A percentile compares a stretch with the other conserved stretches of the same genome.
phyloP scores from a whole-genome alignment of 2,888 invertebrate genomes.

The Galeruca laticollis region DNA sequence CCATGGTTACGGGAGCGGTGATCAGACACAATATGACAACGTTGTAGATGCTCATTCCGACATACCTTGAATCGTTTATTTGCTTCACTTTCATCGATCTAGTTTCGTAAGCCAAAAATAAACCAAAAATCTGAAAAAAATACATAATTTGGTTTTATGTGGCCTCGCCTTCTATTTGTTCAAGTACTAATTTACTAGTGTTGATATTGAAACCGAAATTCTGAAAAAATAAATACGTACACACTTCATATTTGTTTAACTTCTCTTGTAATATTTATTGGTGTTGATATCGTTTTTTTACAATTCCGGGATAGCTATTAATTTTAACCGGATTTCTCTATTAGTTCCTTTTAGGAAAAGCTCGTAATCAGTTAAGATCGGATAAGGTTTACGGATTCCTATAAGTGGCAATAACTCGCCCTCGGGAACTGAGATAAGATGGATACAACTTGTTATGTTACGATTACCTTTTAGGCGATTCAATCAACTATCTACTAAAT shows the following conservation, averaged over 20 bases:
- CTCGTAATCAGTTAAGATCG: slow-evolving; percentile 32
- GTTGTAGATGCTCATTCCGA: slow-evolving; percentile 99
- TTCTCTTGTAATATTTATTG: no score
- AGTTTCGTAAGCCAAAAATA: slow-evolving; percentile 98
- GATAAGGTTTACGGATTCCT: slow-evolving; percentile 28
- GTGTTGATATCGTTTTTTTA: neutral
- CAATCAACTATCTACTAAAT: slow-evolving; percentile 15
- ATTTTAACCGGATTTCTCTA: slow-evolving; percentile 39
- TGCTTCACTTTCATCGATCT: slow-evolving; percentile 96
- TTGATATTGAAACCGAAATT: no score
- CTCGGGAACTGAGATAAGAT: slow-evolving; percentile 17
- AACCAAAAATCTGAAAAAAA: slow-evolving; percentile 81
- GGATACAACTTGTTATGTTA: slow-evolving; percentile 29
- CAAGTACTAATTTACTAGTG: no score
- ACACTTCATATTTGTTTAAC: no score
- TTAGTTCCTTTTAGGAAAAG: slow-evolving; percentile 34
- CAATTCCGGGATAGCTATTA: slow-evolving; percentile 33
- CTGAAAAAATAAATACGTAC: no score
- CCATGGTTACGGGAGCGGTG: slow-evolving; percentile 97
- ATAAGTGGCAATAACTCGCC: slow-evolving; percentile 38
- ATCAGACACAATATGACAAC: slow-evolving; percentile 98
- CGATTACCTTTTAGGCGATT: slow-evolving; percentile 23
- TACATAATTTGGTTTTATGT: neutral
- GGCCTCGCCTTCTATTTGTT: no score
- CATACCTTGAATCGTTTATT: slow-evolving; percentile 98